These are phyloP conservation scores for Diarsia dahlii DNA, from an alignment of 2,888 invertebrate species.

Conservation along the genomic window DNA sequence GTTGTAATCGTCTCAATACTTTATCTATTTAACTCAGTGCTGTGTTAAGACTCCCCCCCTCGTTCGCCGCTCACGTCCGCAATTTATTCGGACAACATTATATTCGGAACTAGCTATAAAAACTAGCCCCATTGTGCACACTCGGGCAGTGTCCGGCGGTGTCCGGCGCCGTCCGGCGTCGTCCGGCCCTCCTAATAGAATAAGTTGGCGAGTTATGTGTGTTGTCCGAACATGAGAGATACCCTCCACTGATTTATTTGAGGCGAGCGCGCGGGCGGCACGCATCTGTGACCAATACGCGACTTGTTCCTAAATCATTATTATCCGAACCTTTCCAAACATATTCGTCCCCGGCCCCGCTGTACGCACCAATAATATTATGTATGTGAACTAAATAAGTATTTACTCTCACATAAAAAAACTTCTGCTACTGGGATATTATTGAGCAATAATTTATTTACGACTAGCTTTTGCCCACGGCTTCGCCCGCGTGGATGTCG, in stretches of 20 bases:
- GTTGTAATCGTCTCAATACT: constrained; percentile 17
- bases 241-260: constrained; percentile 52
- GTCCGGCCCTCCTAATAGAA: constrained; percentile 48
- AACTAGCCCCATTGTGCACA: constrained; percentile 61
- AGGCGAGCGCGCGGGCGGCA: constrained; percentile 16
- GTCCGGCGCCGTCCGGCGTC: constrained; percentile 23
- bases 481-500: too few relatives aligned
- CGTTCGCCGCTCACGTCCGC: constrained; percentile 27
- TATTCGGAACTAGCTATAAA: constrained; percentile 59
- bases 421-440: neutral
- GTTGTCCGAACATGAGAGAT: constrained; percentile 38
- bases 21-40: constrained; percentile 5
- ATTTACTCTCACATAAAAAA: constrained; percentile 19
- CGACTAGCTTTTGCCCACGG: too few relatives aligned
- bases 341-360: neutral
- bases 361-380: constrained; percentile 2
- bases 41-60: neutral
- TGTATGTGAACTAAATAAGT: constrained; percentile 11
- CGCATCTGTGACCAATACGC: constrained; percentile 54
- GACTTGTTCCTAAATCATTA: constrained; percentile 49
- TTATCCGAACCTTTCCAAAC: constrained; percentile 30
- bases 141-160: constrained; percentile 34
- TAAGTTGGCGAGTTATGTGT: constrained; percentile 61
- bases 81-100: constrained; percentile 64
- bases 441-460: neutral